Evolutionary conservation across 2,113 vertebrate genomes (phyloP).

Genomic region (Pluvianellus socialis): DNA sequence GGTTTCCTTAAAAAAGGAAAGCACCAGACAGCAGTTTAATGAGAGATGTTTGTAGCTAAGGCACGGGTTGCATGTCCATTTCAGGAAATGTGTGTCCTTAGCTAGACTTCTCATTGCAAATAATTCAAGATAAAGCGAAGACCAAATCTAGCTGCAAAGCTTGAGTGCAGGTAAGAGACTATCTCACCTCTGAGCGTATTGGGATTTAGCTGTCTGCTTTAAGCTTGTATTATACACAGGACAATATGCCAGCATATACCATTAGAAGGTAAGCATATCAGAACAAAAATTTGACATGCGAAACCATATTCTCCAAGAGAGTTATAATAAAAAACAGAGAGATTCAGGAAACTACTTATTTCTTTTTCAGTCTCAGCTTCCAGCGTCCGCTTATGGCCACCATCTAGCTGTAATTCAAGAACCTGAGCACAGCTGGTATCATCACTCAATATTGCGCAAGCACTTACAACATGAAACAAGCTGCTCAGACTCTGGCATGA

Average conservation of each 20-base stretch:
- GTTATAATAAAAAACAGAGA: not conserved
- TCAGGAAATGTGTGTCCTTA: not conserved
- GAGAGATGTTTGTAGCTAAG: not conserved
- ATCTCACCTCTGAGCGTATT: not conserved
- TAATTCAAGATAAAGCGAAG: not conserved
- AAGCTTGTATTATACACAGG: not conserved
- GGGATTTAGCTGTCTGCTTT: not conserved
- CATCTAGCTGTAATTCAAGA: conserved; percentile 18
- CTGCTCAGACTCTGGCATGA: not conserved
- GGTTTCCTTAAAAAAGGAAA: not conserved
- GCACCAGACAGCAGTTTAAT: not conserved
- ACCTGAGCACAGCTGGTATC: conserved; percentile 1
- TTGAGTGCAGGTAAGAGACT: not conserved
- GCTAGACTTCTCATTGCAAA: not conserved
- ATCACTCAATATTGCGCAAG: not conserved
- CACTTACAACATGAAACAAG: not conserved
- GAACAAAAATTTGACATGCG: not conserved
- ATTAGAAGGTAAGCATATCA: not conserved
- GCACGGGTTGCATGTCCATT: not conserved
- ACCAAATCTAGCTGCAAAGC: not conserved
- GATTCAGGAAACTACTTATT: not conserved
- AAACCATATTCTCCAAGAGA: not conserved
- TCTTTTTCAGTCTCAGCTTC: not conserved
- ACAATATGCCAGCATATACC: not conserved
- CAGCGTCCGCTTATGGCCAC: not conserved